Percentiles rank a stretch among this genome's conserved stretches.
Evolutionary conservation across 2,888 invertebrate genomes (phyloP).

Genomic region (Andricus curvator): DNA sequence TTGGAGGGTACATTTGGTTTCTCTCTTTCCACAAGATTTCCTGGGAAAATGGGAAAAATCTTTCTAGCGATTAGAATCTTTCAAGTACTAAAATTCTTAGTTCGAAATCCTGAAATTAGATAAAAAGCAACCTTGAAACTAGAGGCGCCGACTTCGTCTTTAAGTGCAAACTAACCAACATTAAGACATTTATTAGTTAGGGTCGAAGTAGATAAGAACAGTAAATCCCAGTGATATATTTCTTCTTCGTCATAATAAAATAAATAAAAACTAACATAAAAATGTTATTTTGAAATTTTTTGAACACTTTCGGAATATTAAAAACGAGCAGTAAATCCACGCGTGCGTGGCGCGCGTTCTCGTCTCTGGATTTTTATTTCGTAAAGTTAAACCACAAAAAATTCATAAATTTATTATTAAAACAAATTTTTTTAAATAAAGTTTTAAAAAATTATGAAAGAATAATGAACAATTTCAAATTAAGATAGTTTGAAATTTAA

Average conservation of each 20-base stretch:
- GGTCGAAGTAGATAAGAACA: neutral
- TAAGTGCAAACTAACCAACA: constrained; percentile 1
- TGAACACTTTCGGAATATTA: no score
- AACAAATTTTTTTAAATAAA: no score
- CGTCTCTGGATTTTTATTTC: no score
- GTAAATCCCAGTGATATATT: constrained; percentile 14
- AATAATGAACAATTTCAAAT: no score
- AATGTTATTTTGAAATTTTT: no score
- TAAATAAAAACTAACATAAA: neutral
- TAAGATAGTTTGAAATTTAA: no score
- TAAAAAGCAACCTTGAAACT: constrained; percentile 2
- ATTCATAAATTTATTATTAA: no score
- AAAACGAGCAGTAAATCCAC: no score
- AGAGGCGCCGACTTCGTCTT: neutral
- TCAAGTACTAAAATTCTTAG: neutral
- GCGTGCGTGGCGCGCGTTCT: no score
- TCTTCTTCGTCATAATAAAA: neutral
- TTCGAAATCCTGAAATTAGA: neutral
- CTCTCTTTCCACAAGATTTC: neutral
- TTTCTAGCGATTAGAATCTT: constrained; percentile 20
- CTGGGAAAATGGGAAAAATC: neutral
- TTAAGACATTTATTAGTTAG: constrained; percentile 11
- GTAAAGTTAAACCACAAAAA: no score
- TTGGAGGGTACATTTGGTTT: neutral
- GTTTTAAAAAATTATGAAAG: no score